Percentiles rank a stretch among this genome's conserved stretches.
These are phyloP conservation scores for Leucozona laternaria DNA, from an alignment of 2,888 invertebrate species.

Conservation along the genomic window DNA sequence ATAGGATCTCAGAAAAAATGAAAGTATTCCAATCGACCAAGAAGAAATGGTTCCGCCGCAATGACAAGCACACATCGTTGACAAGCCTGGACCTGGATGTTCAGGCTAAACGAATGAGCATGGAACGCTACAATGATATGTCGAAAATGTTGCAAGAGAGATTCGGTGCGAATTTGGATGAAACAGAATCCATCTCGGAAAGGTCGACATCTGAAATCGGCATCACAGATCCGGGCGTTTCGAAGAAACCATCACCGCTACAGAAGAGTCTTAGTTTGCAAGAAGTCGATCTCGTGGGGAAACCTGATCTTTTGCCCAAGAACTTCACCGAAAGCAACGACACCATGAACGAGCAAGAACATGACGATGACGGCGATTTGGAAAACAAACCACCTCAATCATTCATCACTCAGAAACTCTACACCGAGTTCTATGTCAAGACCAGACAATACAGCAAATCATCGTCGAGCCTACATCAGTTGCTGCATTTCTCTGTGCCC, in stretches of 20 bases:
- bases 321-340: slow-evolving; percentile 78
- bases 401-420: slow-evolving; percentile 88
- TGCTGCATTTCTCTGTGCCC: slow-evolving; percentile 82
- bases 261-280: slow-evolving; percentile 83
- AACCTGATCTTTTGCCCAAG: slow-evolving; percentile 81
- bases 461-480: slow-evolving; percentile 85
- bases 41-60: slow-evolving; percentile 87
- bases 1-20: slow-evolving; percentile 83
- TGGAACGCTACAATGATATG: slow-evolving; percentile 90
- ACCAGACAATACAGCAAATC: slow-evolving; percentile 88
- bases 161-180: slow-evolving; percentile 85
- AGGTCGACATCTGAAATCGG: slow-evolving; percentile 77
- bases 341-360: slow-evolving; percentile 81
- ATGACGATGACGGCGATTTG: slow-evolving; percentile 79
- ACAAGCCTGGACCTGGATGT: slow-evolving; percentile 85
- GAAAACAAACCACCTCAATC: slow-evolving; percentile 85
- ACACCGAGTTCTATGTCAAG: slow-evolving; percentile 89
- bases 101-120: slow-evolving; percentile 88
- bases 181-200: slow-evolving; percentile 78
- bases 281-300: slow-evolving; percentile 82
- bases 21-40: slow-evolving; percentile 85
- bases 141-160: slow-evolving; percentile 88
- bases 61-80: slow-evolving; percentile 79
- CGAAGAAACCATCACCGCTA: slow-evolving; percentile 77
- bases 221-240: slow-evolving; percentile 39